Percentiles rank a stretch among this genome's conserved stretches.
phyloP scores from a whole-genome alignment of 2,113 vertebrate species.

The Strix uralensis region DNA sequence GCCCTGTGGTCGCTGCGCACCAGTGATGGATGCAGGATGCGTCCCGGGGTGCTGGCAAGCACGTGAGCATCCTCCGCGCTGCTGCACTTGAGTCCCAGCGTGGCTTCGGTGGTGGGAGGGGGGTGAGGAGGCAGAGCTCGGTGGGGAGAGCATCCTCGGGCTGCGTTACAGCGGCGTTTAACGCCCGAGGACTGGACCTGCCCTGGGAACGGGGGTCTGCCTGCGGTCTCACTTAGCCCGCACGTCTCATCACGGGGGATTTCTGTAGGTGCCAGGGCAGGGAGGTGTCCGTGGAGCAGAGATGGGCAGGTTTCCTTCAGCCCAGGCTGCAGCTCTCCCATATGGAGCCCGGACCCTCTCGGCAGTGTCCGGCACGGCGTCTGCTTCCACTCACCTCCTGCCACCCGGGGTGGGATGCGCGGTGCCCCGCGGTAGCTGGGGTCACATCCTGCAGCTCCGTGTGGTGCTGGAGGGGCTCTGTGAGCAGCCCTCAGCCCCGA shows the following conservation, averaged over 20 bases:
- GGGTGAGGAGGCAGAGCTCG: not conserved
- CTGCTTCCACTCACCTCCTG: not conserved
- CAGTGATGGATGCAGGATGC: not conserved
- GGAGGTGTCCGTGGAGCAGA: not conserved
- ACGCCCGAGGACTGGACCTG: not conserved
- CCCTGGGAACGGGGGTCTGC: fast-evolving
- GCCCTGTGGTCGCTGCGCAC: fast-evolving
- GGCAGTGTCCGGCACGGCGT: fast-evolving
- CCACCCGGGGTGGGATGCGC: not conserved
- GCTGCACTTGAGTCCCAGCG: fast-evolving
- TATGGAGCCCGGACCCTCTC: fast-evolving
- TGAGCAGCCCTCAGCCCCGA: not conserved
- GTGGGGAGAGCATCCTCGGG: not conserved
- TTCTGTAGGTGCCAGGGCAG: not conserved
- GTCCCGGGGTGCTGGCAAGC: not conserved
- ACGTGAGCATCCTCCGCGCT: not conserved
- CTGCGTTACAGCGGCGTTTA: fast-evolving
- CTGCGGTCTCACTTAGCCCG: fast-evolving
- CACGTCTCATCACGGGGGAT: fast-evolving
- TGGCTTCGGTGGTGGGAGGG: not conserved
- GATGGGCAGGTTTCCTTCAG: not conserved
- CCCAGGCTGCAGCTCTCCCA: not conserved
- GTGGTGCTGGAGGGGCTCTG: not conserved
- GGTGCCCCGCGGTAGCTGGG: not conserved
- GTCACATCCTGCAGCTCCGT: not conserved